These are phyloP conservation scores for Papilio protenor DNA, from an alignment of 2,888 invertebrate genomes.

Conservation along the genomic window DNA sequence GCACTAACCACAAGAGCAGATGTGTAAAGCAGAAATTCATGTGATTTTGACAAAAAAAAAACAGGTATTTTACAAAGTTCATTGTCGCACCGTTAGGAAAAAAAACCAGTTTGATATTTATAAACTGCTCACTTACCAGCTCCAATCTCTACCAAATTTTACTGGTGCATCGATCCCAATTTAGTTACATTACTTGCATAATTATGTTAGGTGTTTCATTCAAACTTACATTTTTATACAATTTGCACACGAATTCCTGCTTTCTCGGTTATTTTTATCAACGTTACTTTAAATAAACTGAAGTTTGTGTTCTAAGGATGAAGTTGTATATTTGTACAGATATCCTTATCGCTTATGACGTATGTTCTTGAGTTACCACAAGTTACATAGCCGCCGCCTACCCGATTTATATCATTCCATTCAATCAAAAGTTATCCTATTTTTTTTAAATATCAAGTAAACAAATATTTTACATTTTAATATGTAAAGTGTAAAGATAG, in stretches of 20 bases:
- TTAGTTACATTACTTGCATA: not conserved
- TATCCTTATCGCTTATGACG: not conserved
- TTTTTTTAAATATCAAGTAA: too few species aligned
- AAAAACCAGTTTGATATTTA: constrained; percentile 19
- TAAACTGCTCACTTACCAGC: not conserved
- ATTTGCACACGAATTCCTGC: not conserved
- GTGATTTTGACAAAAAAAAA: not conserved
- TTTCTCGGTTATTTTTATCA: not conserved
- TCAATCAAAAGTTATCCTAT: too few species aligned
- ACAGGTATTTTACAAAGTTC: not conserved
- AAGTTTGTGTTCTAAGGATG: not conserved
- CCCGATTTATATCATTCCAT: too few species aligned
- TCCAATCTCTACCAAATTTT: not conserved
- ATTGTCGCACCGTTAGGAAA: not conserved
- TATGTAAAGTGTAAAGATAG: not conserved
- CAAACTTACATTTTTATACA: not conserved
- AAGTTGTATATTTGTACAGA: not conserved
- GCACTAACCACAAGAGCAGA: not conserved
- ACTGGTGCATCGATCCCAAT: not conserved
- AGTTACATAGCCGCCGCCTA: too few species aligned
- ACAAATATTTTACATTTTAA: not conserved
- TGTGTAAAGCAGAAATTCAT: not conserved
- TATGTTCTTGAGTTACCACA: too few species aligned
- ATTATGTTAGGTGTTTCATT: not conserved
- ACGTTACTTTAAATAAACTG: not conserved